A percentile compares a stretch with the other conserved stretches of the same genome.
Evolutionary conservation across 2,888 invertebrate genomes (phyloP).

Genomic region (Drosophila glabriapex): DNA sequence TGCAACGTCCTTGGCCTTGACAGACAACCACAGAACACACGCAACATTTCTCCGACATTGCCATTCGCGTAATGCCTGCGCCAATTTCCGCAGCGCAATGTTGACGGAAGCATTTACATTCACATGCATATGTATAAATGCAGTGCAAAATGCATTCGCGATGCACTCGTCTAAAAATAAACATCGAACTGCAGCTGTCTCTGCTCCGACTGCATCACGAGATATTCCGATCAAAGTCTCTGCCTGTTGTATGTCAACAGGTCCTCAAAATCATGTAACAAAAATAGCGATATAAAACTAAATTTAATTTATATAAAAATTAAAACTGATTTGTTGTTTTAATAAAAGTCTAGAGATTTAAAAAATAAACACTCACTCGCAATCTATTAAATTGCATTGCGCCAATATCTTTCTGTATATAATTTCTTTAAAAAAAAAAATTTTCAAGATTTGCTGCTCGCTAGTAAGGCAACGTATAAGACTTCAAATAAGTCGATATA

Average conservation of each 20-base stretch:
- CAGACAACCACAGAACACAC: slow-evolving; percentile 6
- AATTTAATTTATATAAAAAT: not conserved
- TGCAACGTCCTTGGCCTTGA: slow-evolving; percentile 75
- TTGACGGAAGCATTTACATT: slow-evolving; percentile 63
- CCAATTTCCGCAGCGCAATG: slow-evolving; percentile 73
- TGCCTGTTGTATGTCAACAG: not conserved
- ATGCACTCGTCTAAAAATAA: slow-evolving; percentile 43
- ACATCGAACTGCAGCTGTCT: slow-evolving; percentile 14
- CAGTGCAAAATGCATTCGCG: slow-evolving; percentile 8
- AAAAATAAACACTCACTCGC: not conserved
- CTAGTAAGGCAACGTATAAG: not conserved
- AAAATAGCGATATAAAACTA: not conserved
- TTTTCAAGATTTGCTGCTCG: not conserved
- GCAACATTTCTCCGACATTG: slow-evolving; percentile 25
- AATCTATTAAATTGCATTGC: not conserved
- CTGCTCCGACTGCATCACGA: slow-evolving; percentile 37
- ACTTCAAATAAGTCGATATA: not conserved
- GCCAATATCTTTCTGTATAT: not conserved
- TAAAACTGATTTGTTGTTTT: not conserved
- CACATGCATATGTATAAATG: slow-evolving; percentile 32
- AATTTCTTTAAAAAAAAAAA: too few species aligned
- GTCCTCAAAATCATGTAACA: not conserved
- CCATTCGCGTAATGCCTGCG: slow-evolving; percentile 32
- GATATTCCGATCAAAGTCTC: slow-evolving; percentile 21
- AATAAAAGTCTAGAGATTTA: not conserved